These are phyloP conservation scores for Scaptomyza parva DNA, from an alignment of 2,888 invertebrate genomes.

Conservation along the genomic window DNA sequence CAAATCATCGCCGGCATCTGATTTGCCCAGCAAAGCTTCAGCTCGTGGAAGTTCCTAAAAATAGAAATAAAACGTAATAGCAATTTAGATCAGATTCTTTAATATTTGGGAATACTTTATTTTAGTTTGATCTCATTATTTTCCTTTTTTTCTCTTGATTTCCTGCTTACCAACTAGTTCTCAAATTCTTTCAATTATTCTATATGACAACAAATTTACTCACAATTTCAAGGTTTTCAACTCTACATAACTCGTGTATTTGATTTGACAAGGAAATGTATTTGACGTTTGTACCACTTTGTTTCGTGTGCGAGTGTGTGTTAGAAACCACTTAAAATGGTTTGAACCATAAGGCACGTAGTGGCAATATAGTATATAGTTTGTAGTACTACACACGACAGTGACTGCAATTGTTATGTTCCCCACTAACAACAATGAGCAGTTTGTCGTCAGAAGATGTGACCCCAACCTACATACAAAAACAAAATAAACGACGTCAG, in stretches of 20 bases:
- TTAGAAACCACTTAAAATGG: slow-evolving; percentile 42
- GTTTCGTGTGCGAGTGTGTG: neutral
- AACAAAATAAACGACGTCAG: slow-evolving; percentile 41
- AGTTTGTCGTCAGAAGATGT: slow-evolving; percentile 65
- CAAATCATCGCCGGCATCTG: slow-evolving; percentile 80
- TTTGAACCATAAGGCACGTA: slow-evolving; percentile 53
- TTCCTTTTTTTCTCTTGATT: neutral
- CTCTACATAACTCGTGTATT: neutral
- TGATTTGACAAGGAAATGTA: slow-evolving; percentile 49
- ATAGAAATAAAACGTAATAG: neutral
- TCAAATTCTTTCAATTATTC: neutral
- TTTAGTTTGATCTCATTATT: neutral
- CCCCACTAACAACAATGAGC: slow-evolving; percentile 65
- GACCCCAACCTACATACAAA: slow-evolving; percentile 76
- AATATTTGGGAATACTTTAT: too few species aligned
- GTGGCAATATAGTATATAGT: slow-evolving; percentile 27
- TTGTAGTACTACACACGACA: slow-evolving; percentile 33
- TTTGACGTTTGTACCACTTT: slow-evolving; percentile 24
- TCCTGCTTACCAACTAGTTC: neutral
- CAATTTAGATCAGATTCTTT: neutral
- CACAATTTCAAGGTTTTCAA: slow-evolving; percentile 18
- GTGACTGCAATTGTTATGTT: slow-evolving; percentile 61
- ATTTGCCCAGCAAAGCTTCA: slow-evolving; percentile 84
- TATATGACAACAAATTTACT: neutral
- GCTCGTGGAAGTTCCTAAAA: slow-evolving; percentile 84